Percentiles rank a stretch among this genome's conserved stretches.
Evolutionary conservation across 1,140 invertebrate genomes (phyloP).

Genomic region (Anastatus disparis): DNA sequence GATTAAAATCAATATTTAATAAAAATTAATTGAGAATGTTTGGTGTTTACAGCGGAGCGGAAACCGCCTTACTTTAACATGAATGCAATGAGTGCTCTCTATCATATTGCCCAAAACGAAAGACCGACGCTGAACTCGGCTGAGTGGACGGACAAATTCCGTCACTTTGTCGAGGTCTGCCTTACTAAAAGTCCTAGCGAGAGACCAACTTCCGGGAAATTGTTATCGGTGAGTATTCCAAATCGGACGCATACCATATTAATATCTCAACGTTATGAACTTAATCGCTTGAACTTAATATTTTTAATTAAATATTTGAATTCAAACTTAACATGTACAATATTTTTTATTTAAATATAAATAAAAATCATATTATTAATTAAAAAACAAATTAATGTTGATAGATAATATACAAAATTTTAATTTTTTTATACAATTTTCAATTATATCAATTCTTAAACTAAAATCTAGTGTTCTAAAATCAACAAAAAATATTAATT

Average conservation of each 20-base stretch:
- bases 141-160: slow-evolving; percentile 92
- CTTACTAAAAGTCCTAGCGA: slow-evolving; percentile 94
- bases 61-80: slow-evolving; percentile 99
- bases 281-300: slow-evolving; percentile 1
- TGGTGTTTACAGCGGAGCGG: slow-evolving; percentile 87
- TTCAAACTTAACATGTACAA: neutral
- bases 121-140: slow-evolving; percentile 87
- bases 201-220: slow-evolving; percentile 84
- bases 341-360: too few relatives aligned
- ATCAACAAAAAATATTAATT: too few relatives aligned
- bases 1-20: too few relatives aligned
- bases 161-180: slow-evolving; percentile 95
- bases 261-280: slow-evolving; percentile 23
- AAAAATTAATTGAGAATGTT: too few relatives aligned
- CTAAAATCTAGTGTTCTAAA: too few relatives aligned
- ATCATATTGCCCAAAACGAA: slow-evolving; percentile 99
- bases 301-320: neutral
- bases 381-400: neutral
- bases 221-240: slow-evolving; percentile 71
- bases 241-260: slow-evolving; percentile 17
- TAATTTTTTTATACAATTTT: neutral
- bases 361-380: neutral
- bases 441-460: too few relatives aligned
- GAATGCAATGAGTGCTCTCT: slow-evolving; percentile 99
- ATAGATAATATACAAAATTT: neutral